Percentiles rank a stretch among this genome's conserved stretches.
Conservation (phyloP, 1,140 invertebrate genomes). For the Gryon sp. region DNA sequence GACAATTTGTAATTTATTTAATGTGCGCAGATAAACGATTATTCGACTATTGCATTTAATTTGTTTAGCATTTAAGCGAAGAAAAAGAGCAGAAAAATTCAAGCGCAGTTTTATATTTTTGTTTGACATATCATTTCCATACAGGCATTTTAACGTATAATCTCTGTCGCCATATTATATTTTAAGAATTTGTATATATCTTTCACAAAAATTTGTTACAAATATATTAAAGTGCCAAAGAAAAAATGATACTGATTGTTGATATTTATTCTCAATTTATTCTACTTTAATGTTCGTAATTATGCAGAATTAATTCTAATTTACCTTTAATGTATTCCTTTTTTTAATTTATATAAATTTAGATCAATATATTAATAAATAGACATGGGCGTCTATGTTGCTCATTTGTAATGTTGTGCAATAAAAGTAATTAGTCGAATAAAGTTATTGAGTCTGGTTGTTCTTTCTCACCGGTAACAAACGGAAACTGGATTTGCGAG, state of each 20-base stretch:
- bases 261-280: no score
- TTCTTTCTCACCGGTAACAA: constrained; percentile 54
- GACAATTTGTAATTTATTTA: constrained; percentile 24
- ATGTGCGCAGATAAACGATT: no score
- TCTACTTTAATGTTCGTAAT: neutral
- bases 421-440: constrained; percentile 23
- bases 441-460: constrained; percentile 31
- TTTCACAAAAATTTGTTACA: constrained; percentile 70
- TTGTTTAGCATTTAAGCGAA: no score
- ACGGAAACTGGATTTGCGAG: constrained; percentile 67
- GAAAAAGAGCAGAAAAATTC: no score
- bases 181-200: constrained; percentile 71
- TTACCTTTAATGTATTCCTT: no score
- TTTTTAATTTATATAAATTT: no score
- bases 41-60: no score
- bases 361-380: no score
- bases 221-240: constrained; percentile 76
- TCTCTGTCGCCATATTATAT: constrained; percentile 72
- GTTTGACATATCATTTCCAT: constrained; percentile 60
- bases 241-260: constrained; percentile 60
- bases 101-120: no score
- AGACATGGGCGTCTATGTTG: no score
- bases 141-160: constrained; percentile 66
- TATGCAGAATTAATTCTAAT: no score
- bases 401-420: constrained; percentile 6